phyloP scores from a whole-genome alignment of 2,888 invertebrate species.

The Cryptophagus acutangulus region DNA sequence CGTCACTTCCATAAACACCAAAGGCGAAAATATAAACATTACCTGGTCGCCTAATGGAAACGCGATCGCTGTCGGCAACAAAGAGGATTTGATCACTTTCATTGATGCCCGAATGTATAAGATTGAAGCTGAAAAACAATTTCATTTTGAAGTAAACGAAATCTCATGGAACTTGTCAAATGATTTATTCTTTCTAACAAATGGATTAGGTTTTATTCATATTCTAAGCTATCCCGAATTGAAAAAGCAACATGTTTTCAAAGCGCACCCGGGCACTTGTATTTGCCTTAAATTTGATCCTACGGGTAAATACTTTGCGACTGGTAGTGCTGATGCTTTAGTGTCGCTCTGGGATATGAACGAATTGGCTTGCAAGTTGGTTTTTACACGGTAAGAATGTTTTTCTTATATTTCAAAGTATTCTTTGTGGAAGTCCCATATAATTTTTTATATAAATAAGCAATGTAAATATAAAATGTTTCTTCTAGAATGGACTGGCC shows the following conservation, averaged over 20 bases:
- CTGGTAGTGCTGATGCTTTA: conserved; percentile 91
- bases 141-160: conserved; percentile 96
- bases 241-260: conserved; percentile 81
- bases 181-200: conserved; percentile 90
- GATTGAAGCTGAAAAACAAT: conserved; percentile 86
- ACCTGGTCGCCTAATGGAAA: conserved; percentile 98
- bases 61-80: conserved; percentile 96
- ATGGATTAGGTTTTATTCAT: conserved; percentile 92
- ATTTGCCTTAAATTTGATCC: conserved; percentile 98
- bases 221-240: conserved; percentile 90
- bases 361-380: conserved; percentile 87
- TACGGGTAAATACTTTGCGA: conserved; percentile 90
- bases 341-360: conserved; percentile 95
- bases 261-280: conserved; percentile 96
- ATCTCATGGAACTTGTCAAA: conserved; percentile 96
- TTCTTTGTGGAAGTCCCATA: no score
- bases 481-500: conserved; percentile 93
- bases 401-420: no score
- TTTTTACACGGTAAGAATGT: conserved; percentile 87
- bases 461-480: conserved; percentile 5
- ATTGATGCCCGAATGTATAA: conserved; percentile 88
- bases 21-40: conserved; percentile 97
- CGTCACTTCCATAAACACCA: conserved; percentile 82
- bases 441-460: no score
- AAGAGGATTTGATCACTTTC: conserved; percentile 94